These are phyloP conservation scores for Apis cerana DNA, from an alignment of 1,140 invertebrate genomes.

Conservation along the genomic window DNA sequence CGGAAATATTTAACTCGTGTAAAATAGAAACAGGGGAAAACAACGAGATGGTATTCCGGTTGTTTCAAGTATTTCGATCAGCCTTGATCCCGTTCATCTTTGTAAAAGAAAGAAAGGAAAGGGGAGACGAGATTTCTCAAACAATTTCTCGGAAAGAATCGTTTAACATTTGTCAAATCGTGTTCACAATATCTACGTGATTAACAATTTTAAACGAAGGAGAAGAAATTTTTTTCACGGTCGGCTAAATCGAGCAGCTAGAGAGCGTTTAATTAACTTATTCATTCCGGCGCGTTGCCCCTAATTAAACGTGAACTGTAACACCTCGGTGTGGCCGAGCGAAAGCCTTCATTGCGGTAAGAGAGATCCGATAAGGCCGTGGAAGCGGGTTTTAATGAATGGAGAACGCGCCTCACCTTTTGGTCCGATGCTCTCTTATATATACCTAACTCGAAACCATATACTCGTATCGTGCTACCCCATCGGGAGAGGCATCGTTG, in stretches of 20 bases:
- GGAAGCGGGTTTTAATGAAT: conserved; percentile 76
- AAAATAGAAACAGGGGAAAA: no score
- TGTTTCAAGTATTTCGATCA: no score
- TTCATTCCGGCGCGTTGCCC: conserved; percentile 73
- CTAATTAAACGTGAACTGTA: conserved; percentile 80
- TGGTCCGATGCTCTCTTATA: conserved; percentile 21
- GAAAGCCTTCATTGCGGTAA: conserved; percentile 64
- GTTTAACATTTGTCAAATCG: no score
- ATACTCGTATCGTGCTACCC: conserved; percentile 55
- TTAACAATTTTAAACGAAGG: no score
- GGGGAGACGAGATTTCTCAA: no score
- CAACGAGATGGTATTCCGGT: no score
- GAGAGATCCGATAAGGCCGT: conserved; percentile 73
- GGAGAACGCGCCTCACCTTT: conserved; percentile 65
- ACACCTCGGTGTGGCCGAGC: conserved; percentile 72
- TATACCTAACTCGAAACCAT: conserved; percentile 47
- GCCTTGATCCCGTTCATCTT: no score
- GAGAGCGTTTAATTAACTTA: conserved; percentile 77
- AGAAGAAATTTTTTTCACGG: conserved; percentile 22
- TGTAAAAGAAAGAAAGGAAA: no score
- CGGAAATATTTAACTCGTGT: no score
- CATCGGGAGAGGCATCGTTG: conserved; percentile 40
- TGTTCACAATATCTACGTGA: no score
- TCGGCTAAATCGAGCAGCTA: conserved; percentile 9
- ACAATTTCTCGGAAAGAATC: no score